Evolutionary conservation across 2,888 invertebrate genomes (phyloP), one percentile per base, ranked within the genome.

Genomic region (Yponomeuta evonymella): DNA sequence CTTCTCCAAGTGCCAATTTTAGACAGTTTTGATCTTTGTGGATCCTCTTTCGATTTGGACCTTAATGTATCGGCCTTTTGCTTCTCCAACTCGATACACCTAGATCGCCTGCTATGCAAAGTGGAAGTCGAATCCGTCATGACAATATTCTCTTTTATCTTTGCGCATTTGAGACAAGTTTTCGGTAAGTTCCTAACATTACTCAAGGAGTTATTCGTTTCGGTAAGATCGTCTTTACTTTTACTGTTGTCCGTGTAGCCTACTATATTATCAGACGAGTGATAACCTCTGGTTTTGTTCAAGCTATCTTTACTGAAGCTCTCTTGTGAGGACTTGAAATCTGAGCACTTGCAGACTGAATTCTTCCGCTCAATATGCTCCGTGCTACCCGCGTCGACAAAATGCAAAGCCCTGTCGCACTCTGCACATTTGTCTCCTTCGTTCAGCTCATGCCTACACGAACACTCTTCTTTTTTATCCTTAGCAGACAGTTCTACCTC

Each of bases 1-100:
- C 95, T 85, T 78, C 95, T 88, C 95, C 95, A 95, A 71, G 93
- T 94, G 10, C 94, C 94, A 76, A 95, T 94, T 83, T 89, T 92
- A 23, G 90, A 89, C 64, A 92, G 75, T 73, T 87, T 92, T 1
- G 88, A 87, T 77, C 92, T 78, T 80, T 93, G 83, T 73, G 92
- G 88, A 83, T 94, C 83, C 79, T 92, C 92, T 79, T 88, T 92
- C 4, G 92, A 92, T 76, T 92, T 92, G 0, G 92, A 92, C 70
- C 92, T 81, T n/a, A 87, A 80, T 8, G 91, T 87, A 74, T 94
- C 94, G 43, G 78, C 76, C 77, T 82, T 89, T 33, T 79, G 76
- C 74, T 85, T 90, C 15, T 89, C 88, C 62, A 72, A 77, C 48
- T 89, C 89, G 74, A 78, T 83, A 75, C 86, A 89, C 77, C 91